These are phyloP conservation scores for Rissa tridactyla DNA, from an alignment of 2,113 vertebrate species.

Conservation along the genomic window DNA sequence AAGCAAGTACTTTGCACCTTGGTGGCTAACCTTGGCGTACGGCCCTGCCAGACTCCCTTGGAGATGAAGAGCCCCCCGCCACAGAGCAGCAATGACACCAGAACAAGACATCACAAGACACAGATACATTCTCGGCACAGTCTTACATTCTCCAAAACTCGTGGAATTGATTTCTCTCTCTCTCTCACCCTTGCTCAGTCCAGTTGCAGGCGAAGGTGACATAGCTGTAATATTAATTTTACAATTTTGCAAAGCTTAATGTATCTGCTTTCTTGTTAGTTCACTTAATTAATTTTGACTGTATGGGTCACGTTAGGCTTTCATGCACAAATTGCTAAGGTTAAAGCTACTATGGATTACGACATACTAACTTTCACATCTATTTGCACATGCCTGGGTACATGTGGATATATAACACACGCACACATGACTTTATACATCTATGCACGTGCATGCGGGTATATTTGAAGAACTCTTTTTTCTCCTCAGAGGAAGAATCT, in stretches of 20 bases:
- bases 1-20: background rate
- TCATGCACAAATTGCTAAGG: conserved; percentile 48
- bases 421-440: background rate
- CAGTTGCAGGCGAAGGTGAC: conserved; percentile 83
- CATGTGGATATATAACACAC: background rate
- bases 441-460: background rate
- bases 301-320: conserved; percentile 53
- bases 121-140: conserved; percentile 51
- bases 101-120: conserved; percentile 74
- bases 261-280: conserved; percentile 60
- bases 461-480: background rate
- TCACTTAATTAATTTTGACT: conserved; percentile 50
- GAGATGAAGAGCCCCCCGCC: conserved; percentile 18
- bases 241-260: conserved; percentile 77
- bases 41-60: conserved; percentile 4
- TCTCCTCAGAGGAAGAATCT: background rate
- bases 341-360: conserved; percentile 2
- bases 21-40: background rate
- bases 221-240: conserved; percentile 84
- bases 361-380: background rate
- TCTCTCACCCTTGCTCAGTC: conserved; percentile 84
- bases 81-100: conserved; percentile 59
- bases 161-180: conserved; percentile 82
- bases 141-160: conserved; percentile 86
- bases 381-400: background rate